These are phyloP conservation scores for Hippocampus guttulatus DNA, from an alignment of 2,113 vertebrate species.

Conservation along the genomic window DNA sequence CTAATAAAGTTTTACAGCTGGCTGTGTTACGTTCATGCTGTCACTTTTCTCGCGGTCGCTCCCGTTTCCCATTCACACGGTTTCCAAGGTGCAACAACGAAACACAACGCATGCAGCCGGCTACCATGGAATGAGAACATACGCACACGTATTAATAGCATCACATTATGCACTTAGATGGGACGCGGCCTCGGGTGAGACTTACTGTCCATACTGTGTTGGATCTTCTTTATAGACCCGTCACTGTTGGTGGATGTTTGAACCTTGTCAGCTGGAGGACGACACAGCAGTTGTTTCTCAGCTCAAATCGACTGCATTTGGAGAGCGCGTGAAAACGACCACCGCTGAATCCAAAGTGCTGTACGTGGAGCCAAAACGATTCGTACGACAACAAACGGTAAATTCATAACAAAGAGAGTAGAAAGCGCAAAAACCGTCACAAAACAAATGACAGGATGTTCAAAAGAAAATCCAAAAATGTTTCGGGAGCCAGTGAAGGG, in stretches of 20 bases:
- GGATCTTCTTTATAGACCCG: not conserved
- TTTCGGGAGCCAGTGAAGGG: no score
- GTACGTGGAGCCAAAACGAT: no score
- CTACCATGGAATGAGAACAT: not conserved
- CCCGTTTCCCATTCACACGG: conserved; percentile 45
- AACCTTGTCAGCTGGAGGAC: conserved; percentile 6
- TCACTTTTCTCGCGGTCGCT: conserved; percentile 27
- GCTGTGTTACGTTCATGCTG: conserved; percentile 40
- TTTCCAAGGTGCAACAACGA: conserved; percentile 46
- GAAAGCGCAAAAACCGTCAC: no score
- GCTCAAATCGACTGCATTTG: no score
- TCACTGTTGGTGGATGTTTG: not conserved
- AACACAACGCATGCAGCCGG: conserved; percentile 13
- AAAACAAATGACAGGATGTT: no score
- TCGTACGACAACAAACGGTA: no score
- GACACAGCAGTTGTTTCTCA: no score
- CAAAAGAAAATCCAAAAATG: no score
- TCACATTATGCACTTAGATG: conserved; percentile 13
- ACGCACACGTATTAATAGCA: not conserved
- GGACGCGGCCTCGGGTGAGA: conserved; percentile 18
- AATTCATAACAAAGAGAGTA: no score
- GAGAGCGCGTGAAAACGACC: no score
- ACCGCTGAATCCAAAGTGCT: no score
- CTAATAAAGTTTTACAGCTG: conserved; percentile 43
- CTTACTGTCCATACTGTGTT: not conserved